Evolutionary conservation across 2,113 vertebrate genomes (phyloP).

Genomic region (Entomyzon cyanotis): DNA sequence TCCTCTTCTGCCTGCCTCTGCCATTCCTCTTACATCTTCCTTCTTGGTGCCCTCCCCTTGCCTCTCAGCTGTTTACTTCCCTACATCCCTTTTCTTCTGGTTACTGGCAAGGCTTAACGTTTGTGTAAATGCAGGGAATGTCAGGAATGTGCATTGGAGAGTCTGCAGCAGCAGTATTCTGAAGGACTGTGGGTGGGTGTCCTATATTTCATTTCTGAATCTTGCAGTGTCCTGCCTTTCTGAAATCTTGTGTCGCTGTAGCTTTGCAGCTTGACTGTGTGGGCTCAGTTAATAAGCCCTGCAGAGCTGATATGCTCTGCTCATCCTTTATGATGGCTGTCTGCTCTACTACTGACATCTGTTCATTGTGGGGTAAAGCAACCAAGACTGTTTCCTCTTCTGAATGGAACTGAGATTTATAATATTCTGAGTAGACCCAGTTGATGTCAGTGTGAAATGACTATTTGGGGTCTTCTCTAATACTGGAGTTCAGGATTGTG

Average conservation of each 20-base stretch:
- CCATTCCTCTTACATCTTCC: neutral
- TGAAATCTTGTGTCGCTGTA: neutral
- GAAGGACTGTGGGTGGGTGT: conserved; percentile 8
- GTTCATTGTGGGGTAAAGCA: neutral
- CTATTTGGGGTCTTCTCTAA: neutral
- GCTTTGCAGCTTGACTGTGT: neutral
- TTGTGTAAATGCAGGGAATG: neutral
- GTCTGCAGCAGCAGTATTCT: conserved; percentile 15
- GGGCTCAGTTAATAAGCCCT: neutral
- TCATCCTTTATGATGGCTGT: neutral
- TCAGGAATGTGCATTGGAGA: neutral
- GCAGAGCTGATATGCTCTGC: neutral
- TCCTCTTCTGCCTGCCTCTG: neutral
- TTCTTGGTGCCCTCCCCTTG: neutral
- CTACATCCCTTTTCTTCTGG: neutral
- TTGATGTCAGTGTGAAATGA: neutral
- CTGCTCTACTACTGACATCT: neutral
- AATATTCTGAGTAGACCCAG: neutral
- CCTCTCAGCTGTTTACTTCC: neutral
- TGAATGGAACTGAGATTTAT: neutral
- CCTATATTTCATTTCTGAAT: conserved; percentile 13
- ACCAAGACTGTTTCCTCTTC: neutral
- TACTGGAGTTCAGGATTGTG: neutral
- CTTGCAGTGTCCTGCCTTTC: conserved; percentile 7
- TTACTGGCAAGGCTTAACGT: neutral